Conservation (phyloP, 2,113 vertebrate species). For the Apodemus sylvaticus region DNA sequence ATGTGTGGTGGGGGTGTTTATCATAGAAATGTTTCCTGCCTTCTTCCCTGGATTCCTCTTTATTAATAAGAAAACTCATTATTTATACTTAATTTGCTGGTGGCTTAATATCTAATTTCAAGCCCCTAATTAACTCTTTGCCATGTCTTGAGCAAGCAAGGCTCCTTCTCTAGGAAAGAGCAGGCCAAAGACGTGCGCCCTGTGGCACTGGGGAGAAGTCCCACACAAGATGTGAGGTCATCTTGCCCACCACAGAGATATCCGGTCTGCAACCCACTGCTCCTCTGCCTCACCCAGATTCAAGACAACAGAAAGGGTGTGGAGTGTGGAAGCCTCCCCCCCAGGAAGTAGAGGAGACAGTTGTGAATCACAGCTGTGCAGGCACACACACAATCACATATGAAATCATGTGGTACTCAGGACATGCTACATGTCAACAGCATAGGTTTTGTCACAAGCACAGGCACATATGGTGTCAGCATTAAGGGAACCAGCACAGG, state of each 20-base stretch:
- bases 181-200: background rate
- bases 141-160: background rate
- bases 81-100: background rate
- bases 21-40: background rate
- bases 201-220: background rate
- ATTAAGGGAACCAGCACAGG: background rate
- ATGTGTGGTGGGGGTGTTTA: background rate
- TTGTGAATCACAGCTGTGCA: background rate
- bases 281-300: background rate
- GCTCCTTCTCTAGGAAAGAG: background rate
- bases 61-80: background rate
- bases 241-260: fast-evolving
- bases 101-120: background rate
- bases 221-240: fast-evolving
- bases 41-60: background rate
- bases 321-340: no score
- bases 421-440: background rate
- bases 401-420: background rate
- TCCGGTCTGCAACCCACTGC: background rate
- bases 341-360: background rate
- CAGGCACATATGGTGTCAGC: fast-evolving
- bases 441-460: no score
- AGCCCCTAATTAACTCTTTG: background rate
- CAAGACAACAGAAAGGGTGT: fast-evolving
- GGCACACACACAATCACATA: no score